These are phyloP conservation scores for Volucella inanis DNA, from an alignment of 2,888 invertebrate species.

Conservation along the genomic window DNA sequence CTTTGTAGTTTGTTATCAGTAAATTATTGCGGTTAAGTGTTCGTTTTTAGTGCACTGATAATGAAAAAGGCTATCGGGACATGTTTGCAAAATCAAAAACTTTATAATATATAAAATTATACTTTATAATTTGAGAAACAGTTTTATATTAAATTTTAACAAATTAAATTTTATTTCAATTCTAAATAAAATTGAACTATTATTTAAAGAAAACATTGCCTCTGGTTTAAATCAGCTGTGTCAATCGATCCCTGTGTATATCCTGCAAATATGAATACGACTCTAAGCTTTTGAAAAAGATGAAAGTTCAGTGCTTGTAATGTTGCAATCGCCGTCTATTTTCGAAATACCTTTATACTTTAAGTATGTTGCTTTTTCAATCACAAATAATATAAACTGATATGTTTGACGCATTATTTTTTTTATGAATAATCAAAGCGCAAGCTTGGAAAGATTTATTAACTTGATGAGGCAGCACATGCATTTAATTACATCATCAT, in stretches of 20 bases:
- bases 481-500: slow-evolving; percentile 59
- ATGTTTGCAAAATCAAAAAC: slow-evolving; percentile 3
- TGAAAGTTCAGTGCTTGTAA: slow-evolving; percentile 31
- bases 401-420: background rate
- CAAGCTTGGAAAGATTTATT: slow-evolving; percentile 5
- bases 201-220: background rate
- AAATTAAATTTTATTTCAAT: background rate
- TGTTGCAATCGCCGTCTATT: slow-evolving; percentile 57
- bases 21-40: slow-evolving; percentile 14
- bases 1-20: slow-evolving; percentile 60
- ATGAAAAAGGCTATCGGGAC: slow-evolving; percentile 18
- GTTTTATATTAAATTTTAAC: background rate
- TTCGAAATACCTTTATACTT: slow-evolving; percentile 51
- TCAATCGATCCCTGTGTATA: slow-evolving; percentile 44
- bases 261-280: slow-evolving; percentile 36
- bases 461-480: background rate
- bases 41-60: slow-evolving; percentile 39
- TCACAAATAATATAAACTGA: slow-evolving; percentile 17
- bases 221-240: slow-evolving; percentile 61
- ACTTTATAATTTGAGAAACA: slow-evolving; percentile 8
- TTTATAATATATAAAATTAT: no score
- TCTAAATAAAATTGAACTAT: background rate
- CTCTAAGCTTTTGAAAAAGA: slow-evolving; percentile 27
- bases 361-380: slow-evolving; percentile 33
- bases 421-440: background rate